Evolutionary conservation across 2,888 invertebrate species (phyloP).

Genomic region (Cancer borealis): DNA sequence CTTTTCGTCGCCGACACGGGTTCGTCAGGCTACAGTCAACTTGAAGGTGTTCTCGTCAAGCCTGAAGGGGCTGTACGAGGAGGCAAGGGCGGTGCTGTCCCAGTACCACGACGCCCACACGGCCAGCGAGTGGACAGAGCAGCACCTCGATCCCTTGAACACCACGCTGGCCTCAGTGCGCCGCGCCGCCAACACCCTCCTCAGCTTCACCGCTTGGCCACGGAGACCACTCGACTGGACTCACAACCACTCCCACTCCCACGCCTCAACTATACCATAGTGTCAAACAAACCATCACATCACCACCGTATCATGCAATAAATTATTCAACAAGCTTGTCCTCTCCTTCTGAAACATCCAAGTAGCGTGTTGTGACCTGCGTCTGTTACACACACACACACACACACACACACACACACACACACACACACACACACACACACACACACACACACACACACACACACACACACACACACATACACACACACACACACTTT

Average conservation of each 20-base stretch:
- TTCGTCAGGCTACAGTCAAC: slow-evolving; percentile 83
- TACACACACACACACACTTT: too few relatives aligned
- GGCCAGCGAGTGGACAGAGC: slow-evolving; percentile 85
- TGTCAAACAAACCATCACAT: too few relatives aligned
- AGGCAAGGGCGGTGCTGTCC: slow-evolving; percentile 78
- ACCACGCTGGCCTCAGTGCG: slow-evolving; percentile 33
- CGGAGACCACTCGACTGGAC: slow-evolving; percentile 68
- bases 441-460: too few relatives aligned
- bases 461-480: too few relatives aligned
- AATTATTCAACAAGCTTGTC: too few relatives aligned
- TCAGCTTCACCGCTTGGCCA: slow-evolving; percentile 66
- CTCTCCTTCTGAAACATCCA: too few relatives aligned
- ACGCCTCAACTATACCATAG: neutral
- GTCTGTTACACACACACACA: too few relatives aligned
- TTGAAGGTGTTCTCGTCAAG: slow-evolving; percentile 76
- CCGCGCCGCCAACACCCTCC: slow-evolving; percentile 46
- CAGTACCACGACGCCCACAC: slow-evolving; percentile 83
- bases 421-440: too few relatives aligned
- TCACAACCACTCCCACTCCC: neutral
- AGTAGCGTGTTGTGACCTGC: too few relatives aligned
- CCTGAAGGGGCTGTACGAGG: slow-evolving; percentile 78
- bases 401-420: too few relatives aligned
- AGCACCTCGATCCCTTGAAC: slow-evolving; percentile 83
- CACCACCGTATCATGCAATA: too few relatives aligned
- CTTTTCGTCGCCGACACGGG: slow-evolving; percentile 85